These are phyloP conservation scores for Schmidtea mediterranea DNA, from an alignment of 1,140 invertebrate genomes.

Conservation along the genomic window DNA sequence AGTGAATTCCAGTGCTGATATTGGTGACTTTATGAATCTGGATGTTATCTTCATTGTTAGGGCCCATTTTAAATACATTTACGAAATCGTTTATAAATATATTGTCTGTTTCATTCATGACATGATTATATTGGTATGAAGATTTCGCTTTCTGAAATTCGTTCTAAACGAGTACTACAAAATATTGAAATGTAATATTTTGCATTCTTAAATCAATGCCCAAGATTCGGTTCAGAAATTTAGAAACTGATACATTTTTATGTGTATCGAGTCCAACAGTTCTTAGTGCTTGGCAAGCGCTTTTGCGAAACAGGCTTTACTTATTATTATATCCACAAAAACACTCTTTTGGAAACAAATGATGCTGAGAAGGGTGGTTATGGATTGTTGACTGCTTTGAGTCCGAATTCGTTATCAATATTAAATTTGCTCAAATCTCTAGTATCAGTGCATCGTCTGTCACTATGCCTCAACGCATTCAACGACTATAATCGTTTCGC, in stretches of 20 bases:
- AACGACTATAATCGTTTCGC: conserved; percentile 62
- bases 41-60: too few relatives aligned
- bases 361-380: conserved; percentile 45
- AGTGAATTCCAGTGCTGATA: too few relatives aligned
- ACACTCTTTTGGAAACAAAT: conserved; percentile 36
- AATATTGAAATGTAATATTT: conserved; percentile 84
- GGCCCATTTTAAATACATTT: too few relatives aligned
- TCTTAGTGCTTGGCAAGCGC: neutral
- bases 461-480: conserved; percentile 81
- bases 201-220: conserved; percentile 86
- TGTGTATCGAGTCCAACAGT: too few relatives aligned
- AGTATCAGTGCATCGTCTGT: conserved; percentile 78
- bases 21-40: too few relatives aligned
- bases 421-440: conserved; percentile 88
- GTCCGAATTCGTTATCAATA: conserved; percentile 84
- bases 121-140: too few relatives aligned
- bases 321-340: conserved; percentile 15
- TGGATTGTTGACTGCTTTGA: conserved; percentile 61
- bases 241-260: neutral
- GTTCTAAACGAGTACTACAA: conserved; percentile 58
- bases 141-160: too few relatives aligned
- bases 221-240: conserved; percentile 76
- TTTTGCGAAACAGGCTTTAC: neutral
- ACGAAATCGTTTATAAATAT: too few relatives aligned
- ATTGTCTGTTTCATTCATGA: too few relatives aligned